Percentiles rank a stretch among this genome's conserved stretches.
These are phyloP conservation scores for Cuculus canorus DNA, from an alignment of 2,797 vertebrate genomes.

Conservation along the genomic window DNA sequence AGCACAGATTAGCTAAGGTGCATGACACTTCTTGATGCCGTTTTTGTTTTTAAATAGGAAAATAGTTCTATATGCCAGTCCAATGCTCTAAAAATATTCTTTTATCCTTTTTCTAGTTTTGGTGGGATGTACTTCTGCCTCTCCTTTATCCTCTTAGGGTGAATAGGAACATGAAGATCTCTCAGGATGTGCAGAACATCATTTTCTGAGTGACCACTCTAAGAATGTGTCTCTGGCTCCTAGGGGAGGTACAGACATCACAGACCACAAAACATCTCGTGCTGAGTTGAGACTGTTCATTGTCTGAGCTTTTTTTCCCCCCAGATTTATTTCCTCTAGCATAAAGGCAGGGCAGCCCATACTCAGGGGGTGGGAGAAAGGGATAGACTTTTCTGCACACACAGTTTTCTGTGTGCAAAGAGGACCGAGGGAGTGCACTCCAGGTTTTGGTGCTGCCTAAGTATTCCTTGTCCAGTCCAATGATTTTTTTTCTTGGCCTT, in stretches of 20 bases:
- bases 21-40: background rate
- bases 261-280: background rate
- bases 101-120: background rate
- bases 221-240: background rate
- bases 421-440: background rate
- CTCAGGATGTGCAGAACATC: background rate
- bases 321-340: background rate
- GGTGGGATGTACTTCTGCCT: background rate
- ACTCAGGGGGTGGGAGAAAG: background rate
- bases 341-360: background rate
- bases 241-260: background rate
- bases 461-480: background rate
- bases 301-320: background rate
- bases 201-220: background rate
- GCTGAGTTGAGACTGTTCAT: background rate
- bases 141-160: background rate
- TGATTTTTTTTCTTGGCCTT: background rate
- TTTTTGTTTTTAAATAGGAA: background rate
- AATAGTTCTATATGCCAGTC: background rate
- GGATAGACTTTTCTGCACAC: background rate
- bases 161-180: background rate
- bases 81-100: background rate
- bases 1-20: background rate
- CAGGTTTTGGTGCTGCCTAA: conserved; percentile 12
- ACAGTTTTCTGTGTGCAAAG: background rate